phyloP scores from a whole-genome alignment of 1,140 invertebrate genomes.

The Papilio polyxenes region DNA sequence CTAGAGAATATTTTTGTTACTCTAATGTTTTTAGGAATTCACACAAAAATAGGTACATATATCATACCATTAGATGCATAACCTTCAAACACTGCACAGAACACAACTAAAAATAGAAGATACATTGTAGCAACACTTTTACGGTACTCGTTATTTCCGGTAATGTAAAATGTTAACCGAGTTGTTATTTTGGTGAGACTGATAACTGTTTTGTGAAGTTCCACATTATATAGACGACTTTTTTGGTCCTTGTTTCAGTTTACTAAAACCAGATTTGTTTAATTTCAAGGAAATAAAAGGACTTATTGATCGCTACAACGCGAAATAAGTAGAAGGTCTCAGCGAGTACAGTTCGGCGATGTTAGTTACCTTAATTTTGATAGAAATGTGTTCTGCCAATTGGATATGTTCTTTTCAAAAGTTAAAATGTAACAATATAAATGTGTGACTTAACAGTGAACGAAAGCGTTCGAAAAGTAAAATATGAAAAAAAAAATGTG shows the following conservation, averaged over 20 bases:
- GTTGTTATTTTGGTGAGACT: conserved; percentile 5
- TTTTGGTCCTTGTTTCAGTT: background rate
- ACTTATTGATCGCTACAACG: background rate
- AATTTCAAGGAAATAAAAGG: conserved; percentile 1
- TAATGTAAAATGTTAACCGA: background rate
- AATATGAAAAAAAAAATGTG: too few species aligned
- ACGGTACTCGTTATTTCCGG: background rate
- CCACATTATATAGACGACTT: conserved; percentile 5
- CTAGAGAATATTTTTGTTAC: background rate
- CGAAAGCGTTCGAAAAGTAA: too few species aligned
- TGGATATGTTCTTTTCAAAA: background rate
- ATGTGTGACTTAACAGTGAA: too few species aligned
- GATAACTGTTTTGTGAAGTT: conserved; percentile 1
- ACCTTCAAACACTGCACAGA: conserved; percentile 4
- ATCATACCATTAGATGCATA: background rate
- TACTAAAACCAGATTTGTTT: conserved; percentile 18
- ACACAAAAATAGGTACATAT: background rate
- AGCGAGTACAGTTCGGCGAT: background rate
- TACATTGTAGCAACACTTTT: background rate
- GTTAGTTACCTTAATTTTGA: background rate
- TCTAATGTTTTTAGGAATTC: too few species aligned
- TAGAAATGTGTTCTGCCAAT: background rate
- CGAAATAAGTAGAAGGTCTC: background rate
- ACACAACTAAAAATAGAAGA: background rate
- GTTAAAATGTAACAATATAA: too few species aligned